Conservation (phyloP, 2,113 vertebrate genomes). For the Gasterosteus aculeatus region DNA sequence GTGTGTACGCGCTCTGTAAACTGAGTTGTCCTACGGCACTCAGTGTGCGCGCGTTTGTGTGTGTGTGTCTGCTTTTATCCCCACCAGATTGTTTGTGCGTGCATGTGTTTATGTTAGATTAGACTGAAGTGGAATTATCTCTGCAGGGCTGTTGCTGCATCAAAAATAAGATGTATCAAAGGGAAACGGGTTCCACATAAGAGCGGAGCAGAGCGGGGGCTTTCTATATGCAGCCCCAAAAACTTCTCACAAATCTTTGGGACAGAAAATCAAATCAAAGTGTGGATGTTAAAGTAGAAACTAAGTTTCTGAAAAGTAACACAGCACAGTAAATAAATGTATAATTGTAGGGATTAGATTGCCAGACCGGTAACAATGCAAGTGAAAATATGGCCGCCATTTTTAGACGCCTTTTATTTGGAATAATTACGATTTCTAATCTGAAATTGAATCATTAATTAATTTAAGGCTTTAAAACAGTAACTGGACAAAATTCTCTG, state of each 20-base stretch:
- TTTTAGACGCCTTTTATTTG: too few species aligned
- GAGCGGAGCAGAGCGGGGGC: slow-evolving; percentile 8
- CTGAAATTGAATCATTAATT: too few species aligned
- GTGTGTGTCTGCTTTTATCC: not conserved
- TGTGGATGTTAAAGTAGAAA: slow-evolving; percentile 7
- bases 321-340: not conserved
- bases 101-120: slow-evolving; percentile 48
- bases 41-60: not conserved
- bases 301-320: slow-evolving; percentile 5
- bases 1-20: slow-evolving; percentile 8
- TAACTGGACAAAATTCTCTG: too few species aligned
- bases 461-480: too few species aligned
- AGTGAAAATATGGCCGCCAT: too few species aligned
- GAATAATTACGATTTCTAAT: too few species aligned
- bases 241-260: slow-evolving; percentile 18
- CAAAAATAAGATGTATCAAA: slow-evolving; percentile 60
- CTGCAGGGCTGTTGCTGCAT: slow-evolving; percentile 48
- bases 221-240: slow-evolving; percentile 21
- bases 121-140: slow-evolving; percentile 51
- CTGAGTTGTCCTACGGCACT: slow-evolving; percentile 34
- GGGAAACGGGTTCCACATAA: slow-evolving; percentile 27
- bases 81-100: slow-evolving; percentile 14
- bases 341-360: too few species aligned
- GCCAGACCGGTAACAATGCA: too few species aligned
- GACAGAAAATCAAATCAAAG: slow-evolving; percentile 8